Evolutionary conservation across 2,888 invertebrate species (phyloP), one percentile per base, ranked within the genome.

Genomic region (Achlya flavicornis): DNA sequence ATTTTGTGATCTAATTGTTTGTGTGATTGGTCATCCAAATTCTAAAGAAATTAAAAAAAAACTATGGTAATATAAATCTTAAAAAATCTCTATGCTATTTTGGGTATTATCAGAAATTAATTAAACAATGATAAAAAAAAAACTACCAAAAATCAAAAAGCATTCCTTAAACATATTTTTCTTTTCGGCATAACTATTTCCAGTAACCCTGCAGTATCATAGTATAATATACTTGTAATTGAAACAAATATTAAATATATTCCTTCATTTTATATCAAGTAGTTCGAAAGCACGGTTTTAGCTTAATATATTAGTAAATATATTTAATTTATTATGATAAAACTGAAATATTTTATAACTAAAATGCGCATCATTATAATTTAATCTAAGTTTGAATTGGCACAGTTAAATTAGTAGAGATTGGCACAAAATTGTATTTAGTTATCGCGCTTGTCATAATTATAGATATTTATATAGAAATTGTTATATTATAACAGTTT

Each of bases 271-370:
- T 58, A 38, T 58, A 58, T 67, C 67, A 61, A 61, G 78, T 79
- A 77, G 77, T 76, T 76, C 53, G 53, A 69, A 74, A 76, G 85
- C 85, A 85, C 85, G 84, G 73, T 74, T 77, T 83, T 63, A 72
- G 78, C 79, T 79, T 79, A 48, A 67, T 73, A 74, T 60, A 62
- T 63, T 60, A 67, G 70, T 72, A 63, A 66, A 66, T 75, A 63
- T 73, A 72, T 74, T 71, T 77, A 73, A 66, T 68, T 61, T 60
- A 65, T 16, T 62, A 66, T 68, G 65, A 70, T 63, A 66, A 65
- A 43, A 65, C 61, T 66, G 59, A 64, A 65, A 32, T 58, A 64
- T 66, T 66, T 61, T n/a, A 57, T 57, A 53, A 14, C 26, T 43
- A 61, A 41, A 43, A 48, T 58, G 53, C 60, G 43, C 19, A 63